A percentile compares a stretch with the other conserved stretches of the same genome.
phyloP scores from a whole-genome alignment of 2,888 invertebrate genomes.

The Trachelus iudaicus region DNA sequence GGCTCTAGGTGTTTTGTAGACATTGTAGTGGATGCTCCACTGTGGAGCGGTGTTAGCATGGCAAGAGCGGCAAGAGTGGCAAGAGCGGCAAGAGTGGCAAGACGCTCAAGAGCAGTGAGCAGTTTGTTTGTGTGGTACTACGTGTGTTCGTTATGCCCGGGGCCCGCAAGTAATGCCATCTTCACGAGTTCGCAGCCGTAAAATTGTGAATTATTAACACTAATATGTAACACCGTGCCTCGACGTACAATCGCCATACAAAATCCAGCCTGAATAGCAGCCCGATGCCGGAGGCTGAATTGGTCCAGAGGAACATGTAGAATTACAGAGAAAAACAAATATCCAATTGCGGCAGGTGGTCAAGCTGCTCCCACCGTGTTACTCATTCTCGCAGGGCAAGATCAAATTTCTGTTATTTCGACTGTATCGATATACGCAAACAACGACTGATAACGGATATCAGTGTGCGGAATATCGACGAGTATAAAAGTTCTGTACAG shows the following conservation, averaged over 20 bases:
- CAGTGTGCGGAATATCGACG: too few species aligned
- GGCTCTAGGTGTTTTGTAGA: conserved; percentile 19
- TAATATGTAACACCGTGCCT: conserved; percentile 46
- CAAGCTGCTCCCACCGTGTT: neutral
- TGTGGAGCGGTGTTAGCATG: too few species aligned
- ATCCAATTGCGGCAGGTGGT: conserved; percentile 4
- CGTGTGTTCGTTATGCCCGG: conserved; percentile 26
- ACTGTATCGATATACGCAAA: too few species aligned
- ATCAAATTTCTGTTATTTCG: too few species aligned
- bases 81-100: neutral
- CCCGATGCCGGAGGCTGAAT: too few species aligned
- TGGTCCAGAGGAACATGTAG: too few species aligned
- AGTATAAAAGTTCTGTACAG: neutral
- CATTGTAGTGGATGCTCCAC: too few species aligned
- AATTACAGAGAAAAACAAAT: conserved; percentile 4
- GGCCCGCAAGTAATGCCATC: conserved; percentile 42
- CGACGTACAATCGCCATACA: conserved; percentile 35
- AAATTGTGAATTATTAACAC: conserved; percentile 53
- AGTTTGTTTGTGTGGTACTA: conserved; percentile 3
- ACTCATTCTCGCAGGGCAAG: too few species aligned
- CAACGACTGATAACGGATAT: too few species aligned
- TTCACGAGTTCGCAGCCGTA: conserved; percentile 46
- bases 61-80: neutral
- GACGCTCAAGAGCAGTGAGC: neutral
- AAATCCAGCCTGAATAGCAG: conserved; percentile 23